Percentiles rank a stretch among this genome's conserved stretches.
These are phyloP conservation scores for Sphinx pinastri DNA, from an alignment of 2,888 invertebrate genomes.

Conservation along the genomic window DNA sequence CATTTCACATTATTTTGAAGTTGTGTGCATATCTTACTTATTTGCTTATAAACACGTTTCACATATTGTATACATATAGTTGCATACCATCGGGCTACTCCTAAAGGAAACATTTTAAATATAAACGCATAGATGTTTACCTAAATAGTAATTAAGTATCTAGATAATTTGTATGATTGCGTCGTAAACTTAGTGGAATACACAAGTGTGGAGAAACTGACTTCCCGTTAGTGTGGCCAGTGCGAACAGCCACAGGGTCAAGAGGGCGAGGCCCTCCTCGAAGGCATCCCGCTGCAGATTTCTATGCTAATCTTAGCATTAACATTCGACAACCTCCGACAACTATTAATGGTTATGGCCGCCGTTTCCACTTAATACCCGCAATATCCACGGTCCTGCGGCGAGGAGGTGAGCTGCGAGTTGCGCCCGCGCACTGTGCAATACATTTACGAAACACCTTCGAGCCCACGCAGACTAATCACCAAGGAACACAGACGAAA, in stretches of 20 bases:
- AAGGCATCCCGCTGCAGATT: constrained; percentile 73
- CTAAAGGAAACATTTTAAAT: constrained; percentile 20
- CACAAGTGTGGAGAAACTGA: constrained; percentile 64
- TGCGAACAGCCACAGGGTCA: constrained; percentile 79
- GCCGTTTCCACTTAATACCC: constrained; percentile 69
- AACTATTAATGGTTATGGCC: constrained; percentile 78
- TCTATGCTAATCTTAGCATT: constrained; percentile 79
- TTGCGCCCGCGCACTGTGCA: constrained; percentile 69
- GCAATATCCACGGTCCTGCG: constrained; percentile 38
- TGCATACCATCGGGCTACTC: neutral
- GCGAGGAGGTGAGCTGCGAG: constrained; percentile 37
- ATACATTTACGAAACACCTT: constrained; percentile 72
- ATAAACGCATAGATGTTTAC: constrained; percentile 29
- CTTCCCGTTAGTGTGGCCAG: constrained; percentile 76
- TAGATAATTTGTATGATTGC: constrained; percentile 54
- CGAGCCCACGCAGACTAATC: constrained; percentile 70
- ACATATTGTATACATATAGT: neutral
- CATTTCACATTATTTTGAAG: constrained; percentile 7
- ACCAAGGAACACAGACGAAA: constrained; percentile 67
- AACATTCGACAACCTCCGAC: constrained; percentile 73
- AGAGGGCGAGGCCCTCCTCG: constrained; percentile 74
- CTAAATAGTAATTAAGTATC: constrained; percentile 50
- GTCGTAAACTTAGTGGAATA: constrained; percentile 51
- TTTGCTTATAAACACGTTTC: neutral
- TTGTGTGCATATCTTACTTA: neutral